These are phyloP conservation scores for Phyllotis vaccarum DNA, from an alignment of 2,797 vertebrate species.

Conservation along the genomic window DNA sequence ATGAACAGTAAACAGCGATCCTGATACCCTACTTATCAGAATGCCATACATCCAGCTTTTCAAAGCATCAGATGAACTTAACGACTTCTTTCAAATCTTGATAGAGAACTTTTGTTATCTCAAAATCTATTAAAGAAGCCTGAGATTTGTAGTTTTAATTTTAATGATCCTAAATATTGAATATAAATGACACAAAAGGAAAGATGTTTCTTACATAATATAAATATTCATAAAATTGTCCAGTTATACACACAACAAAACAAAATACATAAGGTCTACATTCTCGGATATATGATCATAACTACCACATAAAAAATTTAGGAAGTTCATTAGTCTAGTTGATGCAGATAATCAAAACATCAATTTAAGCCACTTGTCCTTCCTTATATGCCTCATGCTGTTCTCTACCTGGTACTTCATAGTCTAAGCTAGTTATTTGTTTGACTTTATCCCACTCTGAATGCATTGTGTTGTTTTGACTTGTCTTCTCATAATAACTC, in stretches of 20 bases:
- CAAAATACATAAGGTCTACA: background rate
- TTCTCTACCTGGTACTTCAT: conserved; percentile 56
- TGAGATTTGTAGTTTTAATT: background rate
- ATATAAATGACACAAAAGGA: background rate
- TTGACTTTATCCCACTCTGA: conserved; percentile 40
- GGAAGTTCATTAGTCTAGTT: background rate
- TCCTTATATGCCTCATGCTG: background rate
- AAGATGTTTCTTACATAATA: background rate
- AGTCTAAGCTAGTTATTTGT: conserved; percentile 1
- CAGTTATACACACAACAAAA: background rate
- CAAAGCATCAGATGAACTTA: background rate
- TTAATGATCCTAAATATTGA: background rate
- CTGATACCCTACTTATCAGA: background rate
- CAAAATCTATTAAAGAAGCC: background rate
- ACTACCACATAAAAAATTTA: conserved; percentile 28
- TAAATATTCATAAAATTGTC: conserved; percentile 4
- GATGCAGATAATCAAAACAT: background rate
- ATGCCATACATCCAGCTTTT: background rate
- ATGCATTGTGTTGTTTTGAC: conserved; percentile 41
- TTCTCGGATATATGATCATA: background rate
- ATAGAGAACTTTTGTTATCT: background rate
- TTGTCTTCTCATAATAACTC: conserved; percentile 14
- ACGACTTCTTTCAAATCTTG: background rate
- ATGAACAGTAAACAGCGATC: background rate
- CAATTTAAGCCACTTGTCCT: background rate